Percentiles rank a stretch among this genome's conserved stretches.
These are phyloP conservation scores for Enteromius mattozi DNA, from an alignment of 2,797 vertebrate species.

Conservation along the genomic window DNA sequence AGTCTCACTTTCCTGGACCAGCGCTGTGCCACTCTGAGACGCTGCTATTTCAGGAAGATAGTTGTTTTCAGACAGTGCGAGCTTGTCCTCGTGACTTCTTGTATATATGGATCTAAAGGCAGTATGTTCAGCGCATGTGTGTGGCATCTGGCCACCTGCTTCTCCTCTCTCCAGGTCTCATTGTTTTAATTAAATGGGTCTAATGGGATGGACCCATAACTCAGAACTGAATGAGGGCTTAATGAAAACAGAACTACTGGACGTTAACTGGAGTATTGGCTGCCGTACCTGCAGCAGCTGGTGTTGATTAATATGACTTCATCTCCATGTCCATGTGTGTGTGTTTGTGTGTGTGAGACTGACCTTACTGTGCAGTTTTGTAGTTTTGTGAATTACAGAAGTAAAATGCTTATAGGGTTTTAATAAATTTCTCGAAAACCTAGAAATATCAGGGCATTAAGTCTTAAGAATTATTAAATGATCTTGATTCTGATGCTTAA, in stretches of 20 bases:
- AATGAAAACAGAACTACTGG: constrained; percentile 64
- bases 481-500: not conserved
- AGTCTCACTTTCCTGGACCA: constrained; percentile 4
- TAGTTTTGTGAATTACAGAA: not conserved
- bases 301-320: constrained; percentile 66
- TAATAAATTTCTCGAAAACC: not conserved
- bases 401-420: not conserved
- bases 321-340: constrained; percentile 23
- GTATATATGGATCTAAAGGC: constrained; percentile 11
- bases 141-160: constrained; percentile 40
- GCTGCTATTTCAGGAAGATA: not conserved
- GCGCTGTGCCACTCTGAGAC: not conserved
- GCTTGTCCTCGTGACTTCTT: not conserved
- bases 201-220: constrained; percentile 71
- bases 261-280: constrained; percentile 66
- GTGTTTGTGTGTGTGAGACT: constrained; percentile 22
- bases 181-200: constrained; percentile 74
- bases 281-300: constrained; percentile 70
- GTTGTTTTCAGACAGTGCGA: not conserved
- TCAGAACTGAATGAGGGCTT: constrained; percentile 66
- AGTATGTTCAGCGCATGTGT: constrained; percentile 29
- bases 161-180: constrained; percentile 65
- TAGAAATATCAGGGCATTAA: not conserved
- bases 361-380: not conserved
- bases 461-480: not conserved